Base-by-base conservation (phyloP, 1,140 invertebrate genomes). In the Plodia interpunctella region DNA sequence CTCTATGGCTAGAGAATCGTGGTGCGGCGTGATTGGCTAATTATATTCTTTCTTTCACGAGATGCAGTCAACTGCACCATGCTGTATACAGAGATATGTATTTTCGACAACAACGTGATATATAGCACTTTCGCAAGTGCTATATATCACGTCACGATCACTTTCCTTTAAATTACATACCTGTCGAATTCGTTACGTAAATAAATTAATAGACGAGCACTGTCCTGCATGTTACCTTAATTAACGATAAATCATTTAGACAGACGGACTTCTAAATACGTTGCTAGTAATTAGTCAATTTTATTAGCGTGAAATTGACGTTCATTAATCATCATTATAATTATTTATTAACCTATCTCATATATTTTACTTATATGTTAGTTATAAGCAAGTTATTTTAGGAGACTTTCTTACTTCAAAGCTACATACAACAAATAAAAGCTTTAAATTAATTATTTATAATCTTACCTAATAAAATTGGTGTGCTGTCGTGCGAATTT, bases 381-480 rank as follows among this genome's bases (percentile, higher is more conserved):
- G 2, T 6, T 25, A 25, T 3, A 2, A 25, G 21, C 21, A 6
- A 2, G 6, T 25, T 25, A 2, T 25, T 25, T 25, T 25, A 25
- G 21, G 6, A 25, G 21, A 25, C 6, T 25, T 25, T 25, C 21
- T 25, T 25, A 3, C 21, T 25, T 25, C 2, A 25, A 25, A 25
- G 21, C 2, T 25, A 6, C 6, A 25, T n/a, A n/a, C n/a, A 25
- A 25, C 21, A 25, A 25, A 3, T 25, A 25, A 25, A 2, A 25
- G 6, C 21, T 25, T 25, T 25, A 25, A 25, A 25, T 25, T 25
- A 25, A 3, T 25, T 3, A 25, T 25, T 3, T 2, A 25, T 25
- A 6, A 25, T 57, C 62, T 63, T 64, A 64, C 62, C 58, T 52
- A 60, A 56, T n/a, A n/a, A 18, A 60, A 59, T 57, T 60, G 19